A percentile compares a stretch with the other conserved stretches of the same genome.
These are phyloP conservation scores for Noctua comes DNA, from an alignment of 2,888 invertebrate genomes.

Conservation along the genomic window DNA sequence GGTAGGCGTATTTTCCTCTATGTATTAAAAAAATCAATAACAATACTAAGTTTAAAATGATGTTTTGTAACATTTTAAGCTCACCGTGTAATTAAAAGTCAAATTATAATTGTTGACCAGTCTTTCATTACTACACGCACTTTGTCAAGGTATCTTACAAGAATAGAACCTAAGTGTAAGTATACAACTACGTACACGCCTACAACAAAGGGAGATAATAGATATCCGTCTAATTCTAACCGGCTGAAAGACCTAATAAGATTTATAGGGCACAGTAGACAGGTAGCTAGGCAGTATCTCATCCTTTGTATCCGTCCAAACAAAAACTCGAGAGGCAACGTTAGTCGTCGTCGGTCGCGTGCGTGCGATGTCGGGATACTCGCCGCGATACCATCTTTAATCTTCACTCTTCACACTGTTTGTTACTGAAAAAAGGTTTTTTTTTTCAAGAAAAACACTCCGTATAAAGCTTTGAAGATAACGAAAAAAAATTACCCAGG, in stretches of 20 bases:
- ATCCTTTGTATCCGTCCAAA: constrained; percentile 68
- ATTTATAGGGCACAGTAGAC: constrained; percentile 64
- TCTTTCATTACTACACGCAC: not conserved
- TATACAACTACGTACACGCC: constrained; percentile 2
- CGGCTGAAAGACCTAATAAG: constrained; percentile 59
- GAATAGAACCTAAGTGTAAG: constrained; percentile 19
- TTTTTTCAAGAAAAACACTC: constrained; percentile 38
- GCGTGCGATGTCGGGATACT: constrained; percentile 67
- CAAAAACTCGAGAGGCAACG: constrained; percentile 61
- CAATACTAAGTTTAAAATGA: not conserved
- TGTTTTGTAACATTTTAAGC: not conserved
- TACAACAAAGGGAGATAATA: constrained; percentile 54
- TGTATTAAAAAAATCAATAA: not conserved
- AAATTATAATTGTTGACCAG: not conserved
- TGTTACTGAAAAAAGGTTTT: constrained; percentile 51
- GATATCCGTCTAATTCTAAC: constrained; percentile 46
- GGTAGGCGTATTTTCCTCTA: not conserved
- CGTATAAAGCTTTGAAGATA: constrained; percentile 36
- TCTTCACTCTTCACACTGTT: constrained; percentile 70
- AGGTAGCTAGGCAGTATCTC: constrained; percentile 65
- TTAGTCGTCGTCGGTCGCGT: constrained; percentile 66
- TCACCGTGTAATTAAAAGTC: not conserved
- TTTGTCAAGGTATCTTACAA: constrained; percentile 6
- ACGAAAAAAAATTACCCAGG: constrained; percentile 24
- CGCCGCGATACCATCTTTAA: constrained; percentile 75